phyloP scores from a whole-genome alignment of 2,113 vertebrate species.

The Trinectes maculatus region DNA sequence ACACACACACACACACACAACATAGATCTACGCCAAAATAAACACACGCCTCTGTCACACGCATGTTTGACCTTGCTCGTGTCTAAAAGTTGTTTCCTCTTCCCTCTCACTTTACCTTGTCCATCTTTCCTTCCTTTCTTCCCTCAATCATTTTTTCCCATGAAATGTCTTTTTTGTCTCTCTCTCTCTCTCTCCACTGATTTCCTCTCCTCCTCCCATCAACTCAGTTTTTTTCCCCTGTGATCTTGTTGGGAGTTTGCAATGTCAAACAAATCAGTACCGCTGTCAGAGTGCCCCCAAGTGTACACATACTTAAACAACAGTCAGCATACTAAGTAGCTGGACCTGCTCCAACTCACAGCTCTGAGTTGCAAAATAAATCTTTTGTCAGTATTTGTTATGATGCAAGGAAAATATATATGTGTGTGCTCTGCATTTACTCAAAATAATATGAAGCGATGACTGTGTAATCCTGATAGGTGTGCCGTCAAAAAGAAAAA shows the following conservation, averaged over 20 bases:
- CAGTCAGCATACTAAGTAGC: constrained; percentile 19
- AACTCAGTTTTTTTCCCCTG: not conserved
- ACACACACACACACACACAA: not conserved
- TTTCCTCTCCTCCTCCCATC: constrained; percentile 11
- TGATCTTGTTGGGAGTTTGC: constrained; percentile 14
- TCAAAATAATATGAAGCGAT: not conserved
- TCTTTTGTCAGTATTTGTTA: not conserved
- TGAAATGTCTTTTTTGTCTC: not conserved
- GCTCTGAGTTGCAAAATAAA: not conserved
- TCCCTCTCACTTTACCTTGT: constrained; percentile 1
- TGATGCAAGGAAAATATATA: not conserved
- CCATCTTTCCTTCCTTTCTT: constrained; percentile 23
- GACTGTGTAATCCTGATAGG: constrained; percentile 2
- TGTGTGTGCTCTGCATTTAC: not conserved
- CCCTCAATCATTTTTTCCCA: not conserved
- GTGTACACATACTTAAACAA: constrained; percentile 55
- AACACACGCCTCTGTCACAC: constrained; percentile 45
- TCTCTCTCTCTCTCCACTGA: not conserved
- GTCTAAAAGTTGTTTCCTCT: constrained; percentile 25
- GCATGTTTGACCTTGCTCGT: constrained; percentile 37
- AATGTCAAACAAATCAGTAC: constrained; percentile 35
- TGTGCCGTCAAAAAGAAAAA: constrained; percentile 9
- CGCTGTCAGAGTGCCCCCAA: constrained; percentile 76
- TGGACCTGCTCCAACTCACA: not conserved
- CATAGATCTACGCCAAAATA: constrained; percentile 34